phyloP scores from a whole-genome alignment of 2,888 invertebrate genomes.

The Ennomos fuscantarius region DNA sequence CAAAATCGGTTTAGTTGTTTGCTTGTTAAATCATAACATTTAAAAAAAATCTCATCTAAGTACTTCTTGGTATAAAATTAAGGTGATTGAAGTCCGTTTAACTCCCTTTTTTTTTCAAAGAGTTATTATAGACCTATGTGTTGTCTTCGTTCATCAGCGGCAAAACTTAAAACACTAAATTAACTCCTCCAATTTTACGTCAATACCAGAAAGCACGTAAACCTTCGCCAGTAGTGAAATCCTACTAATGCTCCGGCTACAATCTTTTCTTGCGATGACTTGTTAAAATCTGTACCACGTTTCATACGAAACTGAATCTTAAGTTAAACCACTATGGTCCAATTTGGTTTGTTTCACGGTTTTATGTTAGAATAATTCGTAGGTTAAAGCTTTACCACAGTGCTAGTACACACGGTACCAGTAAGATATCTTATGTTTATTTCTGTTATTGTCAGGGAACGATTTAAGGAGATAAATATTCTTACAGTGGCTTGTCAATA shows the following conservation, averaged over 20 bases:
- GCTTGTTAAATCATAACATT: no score
- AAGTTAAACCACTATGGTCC: constrained; percentile 52
- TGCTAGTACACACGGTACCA: neutral
- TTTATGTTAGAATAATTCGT: constrained; percentile 76
- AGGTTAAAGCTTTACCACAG: constrained; percentile 65
- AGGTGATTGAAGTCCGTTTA: no score
- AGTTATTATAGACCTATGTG: no score
- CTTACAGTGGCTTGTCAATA: no score
- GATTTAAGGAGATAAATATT: no score
- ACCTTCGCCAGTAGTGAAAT: constrained; percentile 78
- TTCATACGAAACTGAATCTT: constrained; percentile 55
- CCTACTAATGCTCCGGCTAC: constrained; percentile 81
- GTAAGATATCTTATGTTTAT: neutral
- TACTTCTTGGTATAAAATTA: no score
- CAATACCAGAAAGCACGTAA: constrained; percentile 67
- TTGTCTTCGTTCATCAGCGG: no score
- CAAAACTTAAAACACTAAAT: no score
- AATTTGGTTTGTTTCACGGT: constrained; percentile 51
- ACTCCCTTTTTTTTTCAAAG: no score
- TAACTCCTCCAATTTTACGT: constrained; percentile 60
- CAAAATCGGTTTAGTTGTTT: no score
- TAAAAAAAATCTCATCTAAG: no score
- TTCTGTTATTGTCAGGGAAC: no score
- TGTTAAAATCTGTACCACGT: constrained; percentile 62
- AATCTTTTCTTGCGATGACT: constrained; percentile 83